Evolutionary conservation across 2,888 invertebrate genomes (phyloP), one percentile per base, ranked within the genome.

Genomic region (Catocala nupta): DNA sequence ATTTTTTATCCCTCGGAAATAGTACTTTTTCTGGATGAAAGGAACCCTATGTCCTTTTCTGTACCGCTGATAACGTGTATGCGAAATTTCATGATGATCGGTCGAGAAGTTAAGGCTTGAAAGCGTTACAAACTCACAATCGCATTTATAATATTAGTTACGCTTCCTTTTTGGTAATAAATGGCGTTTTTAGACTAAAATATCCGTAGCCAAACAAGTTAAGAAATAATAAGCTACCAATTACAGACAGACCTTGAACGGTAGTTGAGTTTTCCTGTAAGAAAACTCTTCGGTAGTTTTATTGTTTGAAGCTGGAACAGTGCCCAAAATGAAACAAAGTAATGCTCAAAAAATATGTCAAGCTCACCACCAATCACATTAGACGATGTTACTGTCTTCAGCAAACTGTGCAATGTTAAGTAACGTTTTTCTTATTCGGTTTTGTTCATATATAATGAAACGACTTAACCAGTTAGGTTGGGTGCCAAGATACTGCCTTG

Each of bases 201-300:
- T 5, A 9, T 47, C 39, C 39, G n/a, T 10, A 33, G 48, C 2
- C 11, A 52, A 43, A 33, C 16, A 43, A 10, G 33, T 45, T 44
- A 45, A 5, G 34, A 52, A 10, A 44, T 39, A 52, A 58, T 51
- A 59, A 52, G n/a, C 10, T 45, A 52, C 45, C 36, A 44, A 58
- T 58, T 36, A 59, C n/a, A 34, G 13, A 0, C 34, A 7, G 25
- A 49, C 50, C 63, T 55, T 59, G 58, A 42, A 34, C 58, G n/a
- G 43, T 63, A 58, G 59, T 59, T 63, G 63, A 51, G 58, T 58
- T 51, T 58, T 39, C 47, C 42, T 55, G 50, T 54, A 45, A 54
- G 48, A 16, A 49, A 63, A 51, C 54, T 51, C 12, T 11, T 50
- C 13, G 12, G 9, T 55, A 47, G 51, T 63, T 63, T 63, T 59